phyloP scores from a whole-genome alignment of 1,140 invertebrate species.

The Micrasema longulum region DNA sequence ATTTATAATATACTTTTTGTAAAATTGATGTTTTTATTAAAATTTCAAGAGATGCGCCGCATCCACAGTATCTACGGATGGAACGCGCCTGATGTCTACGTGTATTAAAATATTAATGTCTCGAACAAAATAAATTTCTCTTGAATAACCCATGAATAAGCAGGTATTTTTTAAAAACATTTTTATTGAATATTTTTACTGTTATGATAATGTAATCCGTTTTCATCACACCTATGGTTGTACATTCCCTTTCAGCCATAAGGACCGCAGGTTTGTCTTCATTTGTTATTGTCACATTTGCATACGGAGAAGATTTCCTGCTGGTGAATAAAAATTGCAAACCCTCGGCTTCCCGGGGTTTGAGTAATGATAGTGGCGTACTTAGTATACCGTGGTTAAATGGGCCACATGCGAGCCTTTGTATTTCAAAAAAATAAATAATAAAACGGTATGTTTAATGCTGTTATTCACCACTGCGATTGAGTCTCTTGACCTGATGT shows the following conservation, averaged over 20 bases:
- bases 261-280: slow-evolving; percentile 39
- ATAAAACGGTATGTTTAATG: too few relatives aligned
- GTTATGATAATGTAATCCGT: background rate
- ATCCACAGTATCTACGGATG: too few relatives aligned
- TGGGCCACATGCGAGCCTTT: background rate
- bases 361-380: slow-evolving; percentile 12
- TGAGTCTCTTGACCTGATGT: background rate
- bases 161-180: too few relatives aligned
- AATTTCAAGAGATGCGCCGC: too few relatives aligned
- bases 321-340: slow-evolving; percentile 30
- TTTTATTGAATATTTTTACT: too few relatives aligned
- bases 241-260: slow-evolving; percentile 3
- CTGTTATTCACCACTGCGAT: too few relatives aligned
- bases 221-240: slow-evolving; percentile 29
- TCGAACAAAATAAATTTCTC: too few relatives aligned
- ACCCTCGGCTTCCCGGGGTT: slow-evolving; percentile 6
- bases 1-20: too few relatives aligned
- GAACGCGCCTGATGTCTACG: too few relatives aligned
- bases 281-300: slow-evolving; percentile 48
- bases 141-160: too few relatives aligned
- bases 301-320: slow-evolving; percentile 44
- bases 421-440: background rate
- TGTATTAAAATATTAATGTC: too few relatives aligned
- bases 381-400: background rate
- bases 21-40: too few relatives aligned